These are phyloP conservation scores for Lordiphosa clarofinis DNA, from an alignment of 1,140 invertebrate species.

Conservation along the genomic window DNA sequence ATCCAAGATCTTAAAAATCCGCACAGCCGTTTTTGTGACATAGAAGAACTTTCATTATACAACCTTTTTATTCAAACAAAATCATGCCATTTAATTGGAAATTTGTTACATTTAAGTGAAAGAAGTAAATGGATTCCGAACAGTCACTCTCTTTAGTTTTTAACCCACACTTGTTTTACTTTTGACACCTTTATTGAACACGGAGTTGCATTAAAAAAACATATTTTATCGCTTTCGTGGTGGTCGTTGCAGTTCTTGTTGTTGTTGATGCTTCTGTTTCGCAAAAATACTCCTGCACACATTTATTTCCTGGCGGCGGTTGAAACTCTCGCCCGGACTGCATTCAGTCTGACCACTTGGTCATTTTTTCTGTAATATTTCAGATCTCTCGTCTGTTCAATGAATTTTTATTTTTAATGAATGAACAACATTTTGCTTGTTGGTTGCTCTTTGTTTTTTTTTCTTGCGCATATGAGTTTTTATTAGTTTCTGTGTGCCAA, in stretches of 20 bases:
- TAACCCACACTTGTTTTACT: constrained; percentile 13
- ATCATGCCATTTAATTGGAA: too few relatives aligned
- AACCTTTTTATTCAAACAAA: too few relatives aligned
- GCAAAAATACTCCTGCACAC: constrained; percentile 35
- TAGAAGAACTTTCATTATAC: too few relatives aligned
- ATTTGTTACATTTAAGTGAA: too few relatives aligned
- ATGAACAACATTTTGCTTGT: constrained; percentile 70
- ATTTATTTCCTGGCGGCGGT: neutral
- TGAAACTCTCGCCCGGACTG: constrained; percentile 8
- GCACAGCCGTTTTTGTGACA: too few relatives aligned
- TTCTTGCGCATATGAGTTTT: constrained; percentile 60
- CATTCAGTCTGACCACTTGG: constrained; percentile 29
- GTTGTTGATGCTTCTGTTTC: constrained; percentile 21
- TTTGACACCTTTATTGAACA: constrained; percentile 62
- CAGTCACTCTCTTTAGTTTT: neutral
- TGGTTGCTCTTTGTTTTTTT: constrained; percentile 20
- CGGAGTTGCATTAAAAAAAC: constrained; percentile 67
- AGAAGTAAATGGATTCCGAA: too few relatives aligned
- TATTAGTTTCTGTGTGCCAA: constrained; percentile 72
- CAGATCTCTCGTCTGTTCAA: constrained; percentile 54
- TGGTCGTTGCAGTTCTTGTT: constrained; percentile 21
- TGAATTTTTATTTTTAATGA: constrained; percentile 75
- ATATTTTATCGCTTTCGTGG: constrained; percentile 48
- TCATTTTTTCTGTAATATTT: constrained; percentile 44
- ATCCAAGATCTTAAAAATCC: too few relatives aligned